phyloP scores from a whole-genome alignment of 2,113 vertebrate species.

The Phalacrocorax pelagicus region DNA sequence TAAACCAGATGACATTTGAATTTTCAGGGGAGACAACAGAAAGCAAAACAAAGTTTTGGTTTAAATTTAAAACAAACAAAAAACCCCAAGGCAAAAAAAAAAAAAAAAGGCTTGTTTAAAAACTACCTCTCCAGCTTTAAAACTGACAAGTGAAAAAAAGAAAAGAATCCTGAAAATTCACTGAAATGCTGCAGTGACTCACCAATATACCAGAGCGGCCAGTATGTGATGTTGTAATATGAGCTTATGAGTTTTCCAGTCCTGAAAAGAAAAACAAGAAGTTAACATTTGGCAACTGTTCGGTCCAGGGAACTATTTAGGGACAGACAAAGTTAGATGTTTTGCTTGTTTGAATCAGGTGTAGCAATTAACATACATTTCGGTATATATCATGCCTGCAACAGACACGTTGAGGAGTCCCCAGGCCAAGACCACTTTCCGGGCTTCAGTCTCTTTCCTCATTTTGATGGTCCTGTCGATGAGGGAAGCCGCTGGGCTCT shows the following conservation, averaged over 20 bases:
- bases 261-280: conserved; percentile 71
- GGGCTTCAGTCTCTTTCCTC: conserved; percentile 87
- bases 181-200: conserved; percentile 50
- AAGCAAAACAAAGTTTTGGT: not conserved
- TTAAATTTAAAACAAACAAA: not conserved
- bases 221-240: conserved; percentile 89
- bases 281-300: not conserved
- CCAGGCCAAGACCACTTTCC: conserved; percentile 91
- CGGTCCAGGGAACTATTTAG: not conserved
- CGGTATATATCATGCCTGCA: conserved; percentile 94
- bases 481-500: conserved; percentile 72
- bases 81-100: too few species aligned
- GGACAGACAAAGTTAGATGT: not conserved
- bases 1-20: not conserved
- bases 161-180: not conserved
- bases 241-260: conserved; percentile 88
- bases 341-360: not conserved
- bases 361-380: conserved; percentile 81
- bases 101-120: not conserved
- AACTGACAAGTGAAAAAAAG: not conserved
- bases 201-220: conserved; percentile 97
- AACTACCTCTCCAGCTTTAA: fast-evolving
- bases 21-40: not conserved
- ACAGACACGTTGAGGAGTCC: conserved; percentile 89
- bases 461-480: conserved; percentile 90